Base-by-base conservation (phyloP, 2,797 vertebrate genomes). In the Malacoctenus gilli region DNA sequence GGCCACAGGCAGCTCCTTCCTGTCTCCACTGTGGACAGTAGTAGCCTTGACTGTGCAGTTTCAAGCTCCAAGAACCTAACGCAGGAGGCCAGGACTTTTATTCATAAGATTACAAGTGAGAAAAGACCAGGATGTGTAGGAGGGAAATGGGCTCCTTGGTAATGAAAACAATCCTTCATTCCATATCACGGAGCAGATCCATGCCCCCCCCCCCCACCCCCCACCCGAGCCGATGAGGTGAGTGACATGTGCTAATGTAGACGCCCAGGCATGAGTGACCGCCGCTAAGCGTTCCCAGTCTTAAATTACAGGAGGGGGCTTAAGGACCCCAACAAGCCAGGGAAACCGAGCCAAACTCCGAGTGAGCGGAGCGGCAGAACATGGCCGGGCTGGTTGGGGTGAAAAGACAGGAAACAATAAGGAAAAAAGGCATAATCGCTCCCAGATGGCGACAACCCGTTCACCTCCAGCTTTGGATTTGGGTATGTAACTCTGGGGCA, bases 321-420 rank as follows among this genome's bases (percentile, higher is more conserved):
- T n/a, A n/a, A 73, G 63, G 70, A 70, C 75, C 79, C 56, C 64
- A 83, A 83, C 83, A 82, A 72, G 78, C 72, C 68, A 64, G 75
- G 72, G 60, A 77, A 84, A 49, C 58, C 1, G 37, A 57, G 84
- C 87, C 85, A 86, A n/a, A 76, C 44, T 34, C n/a, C 50, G 80
- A 69, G 57, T 41, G 58, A 79, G 74, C 67, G 63, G 42, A 66
- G 51, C 37, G 54, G 69, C 68, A 51, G 64, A 69, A 60, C 62
- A 69, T 36, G 53, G 72, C 53, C 6, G 68, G 69, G 77, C 56
- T 54, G 62, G 66, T 48, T 59, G 62, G 78, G 80, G 79, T 77
- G 68, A 84, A 83, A 79, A 87, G 79, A 88, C 82, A 85, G 85
- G 85, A 90, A 85, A 90, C 86, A 87, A 87, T 81, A 84, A 83